A percentile compares a stretch with the other conserved stretches of the same genome.
Conservation (phyloP, 2,113 vertebrate genomes). For the Catagonus wagneri region DNA sequence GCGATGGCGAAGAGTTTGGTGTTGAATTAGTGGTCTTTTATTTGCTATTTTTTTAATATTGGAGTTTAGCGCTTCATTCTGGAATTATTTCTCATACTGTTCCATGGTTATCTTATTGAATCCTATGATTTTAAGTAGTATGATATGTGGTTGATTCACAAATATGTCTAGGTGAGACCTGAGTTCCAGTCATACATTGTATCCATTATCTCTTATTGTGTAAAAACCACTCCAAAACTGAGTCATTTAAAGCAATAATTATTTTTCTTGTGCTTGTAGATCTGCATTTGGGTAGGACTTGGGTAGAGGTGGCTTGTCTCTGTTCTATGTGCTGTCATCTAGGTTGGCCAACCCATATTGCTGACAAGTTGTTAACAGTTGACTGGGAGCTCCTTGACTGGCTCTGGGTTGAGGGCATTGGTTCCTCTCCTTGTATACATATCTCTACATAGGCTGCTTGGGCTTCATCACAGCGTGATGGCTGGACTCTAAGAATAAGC, state of each 20-base stretch:
- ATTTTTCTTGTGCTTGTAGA: neutral
- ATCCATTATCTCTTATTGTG: neutral
- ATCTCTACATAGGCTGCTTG: neutral
- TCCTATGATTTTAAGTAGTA: neutral
- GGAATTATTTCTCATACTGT: neutral
- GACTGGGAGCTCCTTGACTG: neutral
- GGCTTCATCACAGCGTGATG: neutral
- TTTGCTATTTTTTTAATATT: neutral
- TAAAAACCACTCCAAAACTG: neutral
- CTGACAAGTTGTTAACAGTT: neutral
- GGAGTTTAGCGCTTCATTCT: neutral
- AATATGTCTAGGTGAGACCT: neutral
- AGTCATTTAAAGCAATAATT: neutral
- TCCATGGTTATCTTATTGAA: neutral
- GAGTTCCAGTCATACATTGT: neutral
- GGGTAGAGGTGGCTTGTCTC: neutral
- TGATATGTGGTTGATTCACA: constrained; percentile 1
- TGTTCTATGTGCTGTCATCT: neutral
- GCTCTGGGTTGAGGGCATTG: neutral
- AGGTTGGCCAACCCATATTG: neutral
- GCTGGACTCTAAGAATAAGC: neutral
- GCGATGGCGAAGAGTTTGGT: neutral
- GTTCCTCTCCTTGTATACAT: neutral
- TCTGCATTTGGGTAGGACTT: neutral
- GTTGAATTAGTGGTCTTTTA: neutral